Evolutionary conservation across 92 coral and sea anemone genomes (phyloP), one percentile per base, ranked within the genome.

Genomic region (Porites lobata): DNA sequence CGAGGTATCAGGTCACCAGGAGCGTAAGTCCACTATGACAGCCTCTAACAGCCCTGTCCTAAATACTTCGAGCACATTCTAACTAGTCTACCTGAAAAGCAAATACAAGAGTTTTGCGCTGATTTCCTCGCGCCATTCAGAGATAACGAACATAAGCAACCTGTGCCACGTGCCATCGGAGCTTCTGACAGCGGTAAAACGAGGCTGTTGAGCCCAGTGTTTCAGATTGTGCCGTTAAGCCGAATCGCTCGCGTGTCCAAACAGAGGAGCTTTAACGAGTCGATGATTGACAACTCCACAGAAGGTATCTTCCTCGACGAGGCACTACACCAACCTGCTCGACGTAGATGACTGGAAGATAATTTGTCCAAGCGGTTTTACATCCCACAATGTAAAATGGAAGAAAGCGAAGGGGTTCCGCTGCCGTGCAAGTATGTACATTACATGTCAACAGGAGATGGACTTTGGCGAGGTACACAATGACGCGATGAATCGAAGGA

Each of bases 301-400:
- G 94, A 85, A 66, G 63, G 90, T 14, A 72, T 88, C 64, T 91
- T 88, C 73, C 77, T 91, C 15, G 92, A 88, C 69, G 90, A 83
- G 22, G 90, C 90, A 26, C 73, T 24, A 14, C 50, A 29, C 63
- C 8, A 53, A 61, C 47, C 76, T 89, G 6, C 82, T 88, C 0
- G 87, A 92, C 50, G n/a, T 72, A 2, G 92, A 83, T 50, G 94
- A 92, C 80, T 88, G 92, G 89, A 92, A 92, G 64, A 61, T 80
- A 6, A 69, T 78, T 61, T 82, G 88, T 53, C 91, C 86, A 81
- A 91, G 91, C 3, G 91, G 91, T 2, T 86, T 50, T 47, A 87
- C 94, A 0, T 69, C 86, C 9, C 94, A 84, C 78, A 85, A 84
- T 72, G 59, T 62, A 21, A 92, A 92, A 32, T 92, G 88, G 82